Evolutionary conservation across 2,888 invertebrate species (phyloP).

Genomic region (Diploptera punctata): DNA sequence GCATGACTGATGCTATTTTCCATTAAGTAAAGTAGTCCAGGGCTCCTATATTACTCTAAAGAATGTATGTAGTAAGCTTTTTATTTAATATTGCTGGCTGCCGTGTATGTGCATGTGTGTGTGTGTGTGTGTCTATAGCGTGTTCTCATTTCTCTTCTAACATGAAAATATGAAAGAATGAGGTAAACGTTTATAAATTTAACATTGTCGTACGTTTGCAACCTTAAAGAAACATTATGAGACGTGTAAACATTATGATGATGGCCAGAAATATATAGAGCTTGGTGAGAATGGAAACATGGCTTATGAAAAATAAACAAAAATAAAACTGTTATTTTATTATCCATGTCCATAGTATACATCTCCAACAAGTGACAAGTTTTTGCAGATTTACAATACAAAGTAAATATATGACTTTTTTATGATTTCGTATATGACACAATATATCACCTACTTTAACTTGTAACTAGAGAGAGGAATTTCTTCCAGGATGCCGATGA

Average conservation of each 20-base stretch:
- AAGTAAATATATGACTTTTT: too few species aligned
- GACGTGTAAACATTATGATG: background rate
- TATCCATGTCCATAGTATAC: too few species aligned
- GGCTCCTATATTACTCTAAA: slow-evolving; percentile 19
- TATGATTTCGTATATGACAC: too few species aligned
- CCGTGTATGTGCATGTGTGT: background rate
- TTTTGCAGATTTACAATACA: too few species aligned
- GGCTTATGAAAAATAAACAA: too few species aligned
- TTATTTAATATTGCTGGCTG: slow-evolving; percentile 20
- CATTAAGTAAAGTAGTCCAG: slow-evolving; percentile 23
- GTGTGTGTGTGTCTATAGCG: background rate
- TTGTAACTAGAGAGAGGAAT: too few species aligned
- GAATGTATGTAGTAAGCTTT: slow-evolving; percentile 16
- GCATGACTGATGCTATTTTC: slow-evolving; percentile 27
- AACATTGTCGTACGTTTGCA: background rate
- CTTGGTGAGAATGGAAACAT: background rate
- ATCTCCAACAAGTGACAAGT: too few species aligned
- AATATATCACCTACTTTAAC: too few species aligned
- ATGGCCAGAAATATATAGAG: background rate
- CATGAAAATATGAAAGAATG: background rate
- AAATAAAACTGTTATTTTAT: too few species aligned
- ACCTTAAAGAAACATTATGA: too few species aligned
- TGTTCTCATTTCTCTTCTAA: slow-evolving; percentile 1
- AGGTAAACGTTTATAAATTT: slow-evolving; percentile 1
- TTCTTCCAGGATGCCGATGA: too few species aligned